Evolutionary conservation across 2,797 vertebrate genomes (phyloP).

Genomic region (Apogon talboti): DNA sequence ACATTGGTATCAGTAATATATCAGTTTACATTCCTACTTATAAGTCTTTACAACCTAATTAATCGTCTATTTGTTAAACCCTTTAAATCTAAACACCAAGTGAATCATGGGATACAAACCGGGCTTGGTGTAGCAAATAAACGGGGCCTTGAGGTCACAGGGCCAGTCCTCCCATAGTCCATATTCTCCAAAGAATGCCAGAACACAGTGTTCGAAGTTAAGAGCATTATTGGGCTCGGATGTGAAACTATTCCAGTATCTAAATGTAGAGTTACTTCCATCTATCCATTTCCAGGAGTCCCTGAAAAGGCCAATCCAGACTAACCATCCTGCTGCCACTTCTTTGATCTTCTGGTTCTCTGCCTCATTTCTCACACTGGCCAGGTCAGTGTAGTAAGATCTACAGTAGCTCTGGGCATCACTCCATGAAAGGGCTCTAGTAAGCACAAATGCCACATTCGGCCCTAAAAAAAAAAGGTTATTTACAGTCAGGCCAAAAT

Average conservation of each 20-base stretch:
- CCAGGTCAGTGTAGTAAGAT: slow-evolving; percentile 52
- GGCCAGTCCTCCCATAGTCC: slow-evolving; percentile 25
- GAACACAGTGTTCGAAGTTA: background rate
- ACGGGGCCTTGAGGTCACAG: background rate
- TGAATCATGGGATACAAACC: slow-evolving; percentile 4
- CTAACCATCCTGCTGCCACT: rapidly evolving
- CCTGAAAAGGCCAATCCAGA: slow-evolving; percentile 61
- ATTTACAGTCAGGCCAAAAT: no score
- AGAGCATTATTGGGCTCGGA: rapidly evolving
- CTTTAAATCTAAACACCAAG: background rate
- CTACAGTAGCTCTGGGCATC: slow-evolving; percentile 57
- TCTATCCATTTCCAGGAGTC: slow-evolving; percentile 56
- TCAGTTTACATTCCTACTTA: no score
- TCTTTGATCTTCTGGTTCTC: slow-evolving; percentile 12
- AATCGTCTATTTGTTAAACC: no score
- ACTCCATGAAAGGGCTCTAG: background rate
- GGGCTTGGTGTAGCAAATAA: slow-evolving; percentile 41
- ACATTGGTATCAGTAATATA: no score
- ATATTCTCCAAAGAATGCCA: rapidly evolving
- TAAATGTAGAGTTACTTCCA: slow-evolving; percentile 10
- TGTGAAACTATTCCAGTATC: background rate
- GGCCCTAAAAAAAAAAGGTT: slow-evolving; percentile 12
- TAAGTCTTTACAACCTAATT: no score
- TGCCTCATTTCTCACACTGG: slow-evolving; percentile 31
- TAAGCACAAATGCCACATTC: background rate